phyloP scores from a whole-genome alignment of 2,797 vertebrate species.

The Benthosema pterotum region DNA sequence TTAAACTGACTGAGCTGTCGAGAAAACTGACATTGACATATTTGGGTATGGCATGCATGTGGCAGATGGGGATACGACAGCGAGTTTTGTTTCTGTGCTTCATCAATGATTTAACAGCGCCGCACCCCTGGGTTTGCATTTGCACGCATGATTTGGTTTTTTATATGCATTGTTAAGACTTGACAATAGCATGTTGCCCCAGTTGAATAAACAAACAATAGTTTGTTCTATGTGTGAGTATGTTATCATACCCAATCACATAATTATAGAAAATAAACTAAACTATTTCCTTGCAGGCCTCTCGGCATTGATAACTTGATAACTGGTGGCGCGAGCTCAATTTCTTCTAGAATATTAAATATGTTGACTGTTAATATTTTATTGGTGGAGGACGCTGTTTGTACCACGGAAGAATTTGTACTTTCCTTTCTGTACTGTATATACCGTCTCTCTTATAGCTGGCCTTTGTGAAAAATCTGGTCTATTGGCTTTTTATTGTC shows the following conservation, averaged over 20 bases:
- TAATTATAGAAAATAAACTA: neutral
- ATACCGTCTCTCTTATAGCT: constrained; percentile 14
- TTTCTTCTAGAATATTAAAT: constrained; percentile 43
- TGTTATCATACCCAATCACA: constrained; percentile 4
- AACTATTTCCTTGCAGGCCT: constrained; percentile 6
- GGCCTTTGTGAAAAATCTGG: constrained; percentile 21
- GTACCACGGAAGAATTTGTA: constrained; percentile 31
- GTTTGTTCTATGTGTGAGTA: constrained; percentile 5
- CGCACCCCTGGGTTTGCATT: constrained; percentile 27
- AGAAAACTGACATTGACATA: constrained; percentile 64
- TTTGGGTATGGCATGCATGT: constrained; percentile 56
- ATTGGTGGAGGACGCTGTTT: constrained; percentile 13
- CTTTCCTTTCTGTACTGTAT: constrained; percentile 13
- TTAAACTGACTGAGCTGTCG: constrained; percentile 49
- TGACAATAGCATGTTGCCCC: constrained; percentile 38
- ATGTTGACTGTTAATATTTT: constrained; percentile 44
- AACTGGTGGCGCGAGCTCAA: constrained; percentile 14
- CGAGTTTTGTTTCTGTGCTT: constrained; percentile 42
- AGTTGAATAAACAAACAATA: constrained; percentile 10
- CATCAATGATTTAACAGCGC: constrained; percentile 58
- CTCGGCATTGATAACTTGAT: constrained; percentile 30
- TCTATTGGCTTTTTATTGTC: constrained; percentile 18
- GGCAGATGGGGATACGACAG: constrained; percentile 49
- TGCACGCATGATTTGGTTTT: constrained; percentile 26
- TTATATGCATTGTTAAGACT: constrained; percentile 31